Base-by-base conservation (phyloP, 1,140 invertebrate species). In the Formica selysi region DNA sequence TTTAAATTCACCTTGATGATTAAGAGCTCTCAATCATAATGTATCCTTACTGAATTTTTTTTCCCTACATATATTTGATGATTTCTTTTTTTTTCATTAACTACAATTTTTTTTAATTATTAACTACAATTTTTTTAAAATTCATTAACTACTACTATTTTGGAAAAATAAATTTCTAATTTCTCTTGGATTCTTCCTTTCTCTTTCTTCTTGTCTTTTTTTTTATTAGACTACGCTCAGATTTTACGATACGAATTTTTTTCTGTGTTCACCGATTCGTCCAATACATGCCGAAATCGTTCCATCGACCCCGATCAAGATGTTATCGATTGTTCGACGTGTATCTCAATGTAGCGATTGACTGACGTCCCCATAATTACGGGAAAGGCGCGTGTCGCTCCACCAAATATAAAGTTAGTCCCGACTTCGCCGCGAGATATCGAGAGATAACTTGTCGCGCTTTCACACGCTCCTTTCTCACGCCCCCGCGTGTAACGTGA, bases 291-390 rank as follows among this genome's bases (percentile, higher is more conserved):
- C 48, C 67, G 48, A 51, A 81, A 57, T 1, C 29, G 26, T 29
- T 70, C 48, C 62, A 76, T 70, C 71, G 88, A 71, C 76, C 61
- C 59, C 59, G 59, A 62, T 78, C 22, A 32, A 87, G 89, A 90
- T 86, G 76, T 83, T 90, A 90, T 90, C 83, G 65, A 78, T 48
- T n/a, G 73, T 36, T 62, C 44, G 54, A 62, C 48, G 41, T 80
- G 41, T 83, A 68, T 86, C 64, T 76, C 54, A 51, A 51, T 65
- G 57, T 29, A 41, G n/a, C 41, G 88, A 87, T 85, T 90, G 89
- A 90, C 32, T 89, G 89, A 90, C 89, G 81, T 90, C 32, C 48
- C 62, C 70, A 51, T 86, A 90, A 90, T 90, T 90, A 90, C 70
- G 44, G 62, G 59, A 62, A 78, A 80, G 70, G 67, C 71, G 76